Evolutionary conservation across 1,140 invertebrate species (phyloP).

Genomic region (Drosophila busckii): DNA sequence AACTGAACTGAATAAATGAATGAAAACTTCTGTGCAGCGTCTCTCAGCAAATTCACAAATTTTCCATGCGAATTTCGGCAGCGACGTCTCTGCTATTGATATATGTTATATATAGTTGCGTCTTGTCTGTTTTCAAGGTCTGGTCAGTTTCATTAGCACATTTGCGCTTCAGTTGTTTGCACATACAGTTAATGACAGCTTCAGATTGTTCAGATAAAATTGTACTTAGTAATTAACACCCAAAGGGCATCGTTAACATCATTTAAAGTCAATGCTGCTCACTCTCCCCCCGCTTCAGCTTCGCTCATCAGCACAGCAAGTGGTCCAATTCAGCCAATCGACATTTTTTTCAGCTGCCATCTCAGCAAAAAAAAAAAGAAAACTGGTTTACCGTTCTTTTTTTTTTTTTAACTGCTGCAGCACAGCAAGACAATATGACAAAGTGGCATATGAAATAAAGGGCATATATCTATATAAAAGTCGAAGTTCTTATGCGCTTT

Average conservation of each 20-base stretch:
- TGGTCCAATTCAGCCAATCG: constrained; percentile 32
- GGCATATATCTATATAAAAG: neutral
- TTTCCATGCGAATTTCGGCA: constrained; percentile 32
- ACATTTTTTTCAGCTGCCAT: constrained; percentile 22
- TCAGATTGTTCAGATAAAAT: constrained; percentile 72
- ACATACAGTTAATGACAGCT: constrained; percentile 61
- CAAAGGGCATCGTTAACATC: constrained; percentile 75
- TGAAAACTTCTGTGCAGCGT: constrained; percentile 29
- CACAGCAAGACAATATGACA: constrained; percentile 27
- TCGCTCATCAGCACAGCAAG: constrained; percentile 35
- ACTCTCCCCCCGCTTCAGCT: no score
- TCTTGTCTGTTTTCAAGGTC: constrained; percentile 37
- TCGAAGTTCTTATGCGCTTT: constrained; percentile 14
- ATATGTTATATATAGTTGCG: neutral
- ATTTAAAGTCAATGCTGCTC: constrained; percentile 58
- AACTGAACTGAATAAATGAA: no score
- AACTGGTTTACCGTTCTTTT: constrained; percentile 39
- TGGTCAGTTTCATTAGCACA: constrained; percentile 63
- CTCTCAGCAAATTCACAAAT: constrained; percentile 19
- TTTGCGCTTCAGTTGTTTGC: constrained; percentile 59
- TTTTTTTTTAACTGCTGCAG: constrained; percentile 3
- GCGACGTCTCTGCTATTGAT: neutral
- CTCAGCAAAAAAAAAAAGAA: constrained; percentile 8
- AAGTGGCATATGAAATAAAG: constrained; percentile 7
- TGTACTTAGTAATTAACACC: constrained; percentile 70